Evolutionary conservation across 2,113 vertebrate genomes (phyloP).

Genomic region (Callorhinus ursinus): DNA sequence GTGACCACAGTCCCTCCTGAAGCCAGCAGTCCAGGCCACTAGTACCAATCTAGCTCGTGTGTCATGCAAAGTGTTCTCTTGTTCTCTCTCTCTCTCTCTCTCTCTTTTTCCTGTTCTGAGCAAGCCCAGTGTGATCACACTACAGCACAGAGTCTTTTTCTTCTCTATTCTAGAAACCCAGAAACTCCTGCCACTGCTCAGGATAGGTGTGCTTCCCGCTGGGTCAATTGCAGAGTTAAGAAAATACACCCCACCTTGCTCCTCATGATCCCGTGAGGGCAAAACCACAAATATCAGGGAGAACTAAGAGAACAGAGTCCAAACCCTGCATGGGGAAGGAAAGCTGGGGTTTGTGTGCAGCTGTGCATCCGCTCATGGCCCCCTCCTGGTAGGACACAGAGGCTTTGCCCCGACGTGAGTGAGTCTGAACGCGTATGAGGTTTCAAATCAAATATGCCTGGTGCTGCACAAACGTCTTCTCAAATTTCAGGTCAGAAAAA

Average conservation of each 20-base stretch:
- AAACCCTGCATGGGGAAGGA: background rate
- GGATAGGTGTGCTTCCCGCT: background rate
- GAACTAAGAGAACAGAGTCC: background rate
- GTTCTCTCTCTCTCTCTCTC: background rate
- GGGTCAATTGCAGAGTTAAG: fast-evolving
- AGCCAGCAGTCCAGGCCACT: background rate
- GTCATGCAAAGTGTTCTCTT: background rate
- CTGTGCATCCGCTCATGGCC: background rate
- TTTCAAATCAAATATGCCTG: slow-evolving; percentile 38
- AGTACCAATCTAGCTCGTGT: background rate
- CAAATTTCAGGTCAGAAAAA: slow-evolving; percentile 58
- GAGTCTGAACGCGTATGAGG: background rate
- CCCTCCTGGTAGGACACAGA: background rate
- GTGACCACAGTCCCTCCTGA: background rate
- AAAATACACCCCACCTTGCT: background rate
- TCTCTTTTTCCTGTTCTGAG: background rate
- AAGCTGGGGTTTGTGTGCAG: background rate
- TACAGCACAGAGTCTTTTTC: fast-evolving
- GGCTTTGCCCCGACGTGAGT: background rate
- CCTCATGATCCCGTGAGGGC: background rate
- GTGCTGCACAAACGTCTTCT: slow-evolving; percentile 27
- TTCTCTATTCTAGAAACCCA: background rate
- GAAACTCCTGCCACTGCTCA: fast-evolving
- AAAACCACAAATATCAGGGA: background rate
- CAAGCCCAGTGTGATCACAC: background rate